These are phyloP conservation scores for Jordanella pulchra DNA, from an alignment of 2,797 vertebrate genomes.

Conservation along the genomic window DNA sequence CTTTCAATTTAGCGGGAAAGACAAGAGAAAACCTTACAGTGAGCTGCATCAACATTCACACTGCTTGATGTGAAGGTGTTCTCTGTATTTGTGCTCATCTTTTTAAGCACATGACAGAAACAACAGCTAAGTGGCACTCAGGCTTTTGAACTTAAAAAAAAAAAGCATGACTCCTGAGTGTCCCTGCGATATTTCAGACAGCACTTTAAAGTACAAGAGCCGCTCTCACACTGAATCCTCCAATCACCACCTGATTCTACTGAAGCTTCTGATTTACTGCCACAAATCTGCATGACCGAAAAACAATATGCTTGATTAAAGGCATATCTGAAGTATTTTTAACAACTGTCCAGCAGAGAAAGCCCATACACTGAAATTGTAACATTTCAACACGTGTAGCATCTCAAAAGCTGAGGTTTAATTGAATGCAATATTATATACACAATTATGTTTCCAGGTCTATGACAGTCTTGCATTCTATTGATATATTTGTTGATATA, in stretches of 20 bases:
- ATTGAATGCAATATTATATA: neutral
- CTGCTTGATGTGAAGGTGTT: neutral
- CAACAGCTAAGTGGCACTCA: conserved; percentile 41
- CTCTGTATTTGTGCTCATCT: neutral
- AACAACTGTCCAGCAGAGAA: neutral
- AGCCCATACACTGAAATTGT: neutral
- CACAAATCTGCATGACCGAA: neutral
- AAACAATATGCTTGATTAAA: neutral
- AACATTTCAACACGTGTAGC: neutral
- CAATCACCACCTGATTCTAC: conserved; percentile 24
- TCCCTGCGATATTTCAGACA: conserved; percentile 51
- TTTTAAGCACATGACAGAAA: neutral
- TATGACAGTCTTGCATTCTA: neutral
- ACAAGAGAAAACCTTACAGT: neutral
- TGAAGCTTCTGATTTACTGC: conserved; percentile 50
- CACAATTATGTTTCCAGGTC: neutral
- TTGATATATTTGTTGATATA: neutral
- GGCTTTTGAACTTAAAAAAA: conserved; percentile 40
- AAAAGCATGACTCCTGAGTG: conserved; percentile 36
- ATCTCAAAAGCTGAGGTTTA: no score
- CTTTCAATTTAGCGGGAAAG: neutral
- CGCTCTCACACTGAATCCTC: conserved; percentile 36
- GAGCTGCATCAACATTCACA: neutral
- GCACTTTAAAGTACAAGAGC: conserved; percentile 44
- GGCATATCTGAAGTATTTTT: neutral